Percentiles rank a stretch among this genome's conserved stretches.
These are phyloP conservation scores for Cryptophagus acutangulus DNA, from an alignment of 2,888 invertebrate genomes.

Conservation along the genomic window DNA sequence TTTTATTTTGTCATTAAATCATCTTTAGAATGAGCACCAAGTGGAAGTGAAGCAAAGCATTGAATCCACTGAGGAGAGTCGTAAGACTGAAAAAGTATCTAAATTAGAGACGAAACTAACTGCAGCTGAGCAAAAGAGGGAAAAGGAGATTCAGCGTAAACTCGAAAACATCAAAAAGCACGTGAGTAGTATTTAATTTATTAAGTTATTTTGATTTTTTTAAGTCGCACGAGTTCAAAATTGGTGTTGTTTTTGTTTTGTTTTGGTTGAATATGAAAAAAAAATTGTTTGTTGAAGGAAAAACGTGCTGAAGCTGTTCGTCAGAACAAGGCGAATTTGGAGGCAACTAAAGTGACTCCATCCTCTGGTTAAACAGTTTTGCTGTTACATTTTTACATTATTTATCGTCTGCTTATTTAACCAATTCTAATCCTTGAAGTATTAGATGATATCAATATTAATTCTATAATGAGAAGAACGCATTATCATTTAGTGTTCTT, in stretches of 20 bases:
- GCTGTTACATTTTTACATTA: slow-evolving; percentile 20
- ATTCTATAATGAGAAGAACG: slow-evolving; percentile 13
- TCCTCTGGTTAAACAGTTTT: slow-evolving; percentile 57
- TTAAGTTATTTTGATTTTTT: background rate
- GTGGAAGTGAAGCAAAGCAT: slow-evolving; percentile 41
- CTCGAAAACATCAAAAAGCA: slow-evolving; percentile 79
- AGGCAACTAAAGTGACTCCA: slow-evolving; percentile 55
- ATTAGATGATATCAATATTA: slow-evolving; percentile 15
- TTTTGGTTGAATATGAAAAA: too few relatives aligned
- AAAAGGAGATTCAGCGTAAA: slow-evolving; percentile 80
- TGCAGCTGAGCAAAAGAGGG: slow-evolving; percentile 76
- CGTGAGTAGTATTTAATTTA: slow-evolving; percentile 56
- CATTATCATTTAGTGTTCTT: slow-evolving; percentile 21
- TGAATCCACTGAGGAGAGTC: slow-evolving; percentile 35
- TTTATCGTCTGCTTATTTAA: slow-evolving; percentile 30
- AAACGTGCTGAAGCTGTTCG: slow-evolving; percentile 86
- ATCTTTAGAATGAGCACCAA: slow-evolving; percentile 39
- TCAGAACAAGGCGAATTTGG: slow-evolving; percentile 76
- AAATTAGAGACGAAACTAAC: slow-evolving; percentile 65
- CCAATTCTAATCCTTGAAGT: slow-evolving; percentile 22
- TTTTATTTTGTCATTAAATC: slow-evolving; percentile 13
- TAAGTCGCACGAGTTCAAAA: background rate
- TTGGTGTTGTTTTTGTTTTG: too few relatives aligned
- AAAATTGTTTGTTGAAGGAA: slow-evolving; percentile 64
- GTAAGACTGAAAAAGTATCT: slow-evolving; percentile 49